phyloP scores from a whole-genome alignment of 2,113 vertebrate genomes.

The Antigone vipio region DNA sequence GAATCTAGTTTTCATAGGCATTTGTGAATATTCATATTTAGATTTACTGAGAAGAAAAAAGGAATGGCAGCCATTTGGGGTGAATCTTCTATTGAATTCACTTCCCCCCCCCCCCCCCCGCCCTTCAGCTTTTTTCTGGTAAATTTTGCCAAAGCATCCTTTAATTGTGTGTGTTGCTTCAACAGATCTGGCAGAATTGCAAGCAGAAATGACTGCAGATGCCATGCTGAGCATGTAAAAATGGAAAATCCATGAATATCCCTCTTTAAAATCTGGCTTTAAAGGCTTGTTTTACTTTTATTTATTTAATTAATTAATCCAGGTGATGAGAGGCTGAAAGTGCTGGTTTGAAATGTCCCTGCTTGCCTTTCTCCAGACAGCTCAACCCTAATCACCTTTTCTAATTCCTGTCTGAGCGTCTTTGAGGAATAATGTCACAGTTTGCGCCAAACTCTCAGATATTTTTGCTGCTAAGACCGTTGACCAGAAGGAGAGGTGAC shows the following conservation, averaged over 20 bases:
- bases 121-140: not conserved
- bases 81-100: not conserved
- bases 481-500: not conserved
- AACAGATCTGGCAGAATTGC: not conserved
- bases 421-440: not conserved
- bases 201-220: not conserved
- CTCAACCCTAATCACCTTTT: not conserved
- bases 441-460: not conserved
- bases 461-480: not conserved
- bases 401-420: not conserved
- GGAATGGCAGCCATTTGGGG: not conserved
- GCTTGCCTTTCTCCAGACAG: not conserved
- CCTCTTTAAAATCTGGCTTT: not conserved
- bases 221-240: not conserved
- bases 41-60: not conserved
- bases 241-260: not conserved
- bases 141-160: conserved; percentile 5
- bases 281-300: not conserved
- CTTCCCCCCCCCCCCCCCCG: no score
- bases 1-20: not conserved
- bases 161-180: not conserved
- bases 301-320: not conserved
- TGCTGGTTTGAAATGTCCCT: not conserved
- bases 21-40: conserved; percentile 7
- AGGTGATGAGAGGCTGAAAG: not conserved